phyloP scores from a whole-genome alignment of 2,113 vertebrate genomes.

The Syrmaticus mikado region DNA sequence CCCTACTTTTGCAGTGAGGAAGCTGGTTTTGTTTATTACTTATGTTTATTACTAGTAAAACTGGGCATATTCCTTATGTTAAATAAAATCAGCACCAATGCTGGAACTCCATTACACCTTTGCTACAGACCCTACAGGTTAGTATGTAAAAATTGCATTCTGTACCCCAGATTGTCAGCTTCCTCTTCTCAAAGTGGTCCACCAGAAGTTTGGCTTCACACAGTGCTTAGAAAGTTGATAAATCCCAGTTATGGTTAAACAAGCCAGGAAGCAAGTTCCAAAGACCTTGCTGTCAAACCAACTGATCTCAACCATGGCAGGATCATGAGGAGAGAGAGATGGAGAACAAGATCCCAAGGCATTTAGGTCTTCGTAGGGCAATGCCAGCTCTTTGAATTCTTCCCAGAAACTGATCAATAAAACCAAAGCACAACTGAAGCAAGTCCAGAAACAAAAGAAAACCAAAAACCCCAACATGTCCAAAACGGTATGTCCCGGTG shows the following conservation, averaged over 20 bases:
- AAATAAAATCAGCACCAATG: neutral
- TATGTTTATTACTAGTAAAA: neutral
- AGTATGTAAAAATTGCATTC: neutral
- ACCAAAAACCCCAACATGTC: neutral
- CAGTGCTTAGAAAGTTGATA: neutral
- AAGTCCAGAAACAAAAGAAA: neutral
- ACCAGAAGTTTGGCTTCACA: neutral
- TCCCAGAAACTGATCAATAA: conserved; percentile 15
- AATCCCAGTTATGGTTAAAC: conserved; percentile 3
- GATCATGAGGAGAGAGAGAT: neutral
- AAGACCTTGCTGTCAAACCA: neutral
- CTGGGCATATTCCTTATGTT: neutral
- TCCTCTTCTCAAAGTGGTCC: neutral
- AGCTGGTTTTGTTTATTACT: neutral
- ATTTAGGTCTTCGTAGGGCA: neutral
- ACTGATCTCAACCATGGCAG: neutral
- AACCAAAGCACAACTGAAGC: conserved; percentile 6
- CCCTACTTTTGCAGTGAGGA: neutral
- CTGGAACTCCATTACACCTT: neutral
- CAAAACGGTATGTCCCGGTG: neutral
- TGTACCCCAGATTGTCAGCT: neutral
- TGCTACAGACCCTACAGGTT: neutral
- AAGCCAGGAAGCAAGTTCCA: neutral
- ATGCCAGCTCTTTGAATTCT: neutral
- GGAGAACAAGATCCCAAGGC: neutral